Evolutionary conservation across 2,113 vertebrate species (phyloP).

Genomic region (Pycnonotus jocosus): DNA sequence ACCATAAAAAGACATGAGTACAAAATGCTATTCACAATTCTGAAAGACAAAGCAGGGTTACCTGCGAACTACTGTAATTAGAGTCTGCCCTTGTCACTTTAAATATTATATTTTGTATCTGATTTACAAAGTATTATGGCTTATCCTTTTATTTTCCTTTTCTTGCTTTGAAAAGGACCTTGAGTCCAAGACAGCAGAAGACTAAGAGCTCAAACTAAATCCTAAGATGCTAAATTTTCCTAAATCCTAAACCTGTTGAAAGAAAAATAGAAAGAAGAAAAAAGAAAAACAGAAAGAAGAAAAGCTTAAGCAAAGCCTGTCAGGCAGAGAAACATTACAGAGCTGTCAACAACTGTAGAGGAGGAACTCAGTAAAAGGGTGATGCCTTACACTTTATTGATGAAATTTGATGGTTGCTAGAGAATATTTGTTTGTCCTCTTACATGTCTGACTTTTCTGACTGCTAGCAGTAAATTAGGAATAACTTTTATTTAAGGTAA

Average conservation of each 20-base stretch:
- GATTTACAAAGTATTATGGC: neutral
- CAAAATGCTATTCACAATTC: neutral
- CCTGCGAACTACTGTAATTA: neutral
- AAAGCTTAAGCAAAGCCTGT: neutral
- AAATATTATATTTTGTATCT: neutral
- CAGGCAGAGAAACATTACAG: neutral
- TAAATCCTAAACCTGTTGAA: neutral
- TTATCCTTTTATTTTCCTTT: neutral
- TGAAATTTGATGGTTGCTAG: neutral
- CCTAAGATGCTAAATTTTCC: neutral
- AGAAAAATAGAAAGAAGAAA: neutral
- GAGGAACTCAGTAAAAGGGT: neutral
- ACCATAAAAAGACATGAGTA: neutral
- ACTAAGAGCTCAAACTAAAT: neutral
- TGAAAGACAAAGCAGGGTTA: neutral
- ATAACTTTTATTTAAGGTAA: neutral
- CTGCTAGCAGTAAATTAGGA: neutral
- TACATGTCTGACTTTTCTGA: neutral
- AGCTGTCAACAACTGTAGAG: neutral
- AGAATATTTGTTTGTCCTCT: neutral
- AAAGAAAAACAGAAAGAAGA: neutral
- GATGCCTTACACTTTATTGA: neutral
- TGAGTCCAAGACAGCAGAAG: neutral
- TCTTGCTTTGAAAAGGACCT: neutral
- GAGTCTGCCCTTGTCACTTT: neutral